Percentiles rank a stretch among this genome's conserved stretches.
Conservation (phyloP, 2,888 invertebrate species). For the Mesorhabditis belari region DNA sequence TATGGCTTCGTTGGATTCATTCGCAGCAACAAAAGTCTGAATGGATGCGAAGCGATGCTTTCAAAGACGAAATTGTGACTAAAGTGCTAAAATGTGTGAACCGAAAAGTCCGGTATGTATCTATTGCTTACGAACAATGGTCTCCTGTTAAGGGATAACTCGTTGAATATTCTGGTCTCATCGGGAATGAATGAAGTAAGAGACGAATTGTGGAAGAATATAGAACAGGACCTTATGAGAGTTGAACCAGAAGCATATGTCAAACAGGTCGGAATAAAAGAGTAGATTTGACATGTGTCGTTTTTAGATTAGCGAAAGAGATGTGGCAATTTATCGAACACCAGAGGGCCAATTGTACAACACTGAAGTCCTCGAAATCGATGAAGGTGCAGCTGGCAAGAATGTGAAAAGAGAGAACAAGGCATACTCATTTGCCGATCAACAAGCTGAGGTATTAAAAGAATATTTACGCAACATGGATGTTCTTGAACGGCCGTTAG, state of each 20-base stretch:
- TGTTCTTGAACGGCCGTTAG: background rate
- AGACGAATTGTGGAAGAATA: conserved; percentile 22
- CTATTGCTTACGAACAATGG: background rate
- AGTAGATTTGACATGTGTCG: no score
- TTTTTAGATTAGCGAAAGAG: conserved; percentile 59
- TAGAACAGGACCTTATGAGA: conserved; percentile 10
- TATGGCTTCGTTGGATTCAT: conserved; percentile 39
- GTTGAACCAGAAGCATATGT: background rate
- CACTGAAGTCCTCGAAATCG: conserved; percentile 69
- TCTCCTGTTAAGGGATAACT: conserved; percentile 77
- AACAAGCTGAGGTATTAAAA: conserved; percentile 76
- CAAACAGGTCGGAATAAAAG: no score
- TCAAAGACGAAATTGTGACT: conserved; percentile 17
- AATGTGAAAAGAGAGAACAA: conserved; percentile 89
- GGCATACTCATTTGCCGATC: conserved; percentile 90
- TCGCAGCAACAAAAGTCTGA: conserved; percentile 4
- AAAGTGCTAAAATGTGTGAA: conserved; percentile 19
- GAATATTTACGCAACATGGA: background rate
- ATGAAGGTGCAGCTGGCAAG: conserved; percentile 35
- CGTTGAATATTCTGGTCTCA: conserved; percentile 82
- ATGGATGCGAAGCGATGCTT: conserved; percentile 21
- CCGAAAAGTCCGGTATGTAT: conserved; percentile 16
- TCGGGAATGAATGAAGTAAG: conserved; percentile 63
- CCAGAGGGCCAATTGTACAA: conserved; percentile 86
- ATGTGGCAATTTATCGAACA: conserved; percentile 73